These are phyloP conservation scores for Stratiomys singularior DNA, from an alignment of 2,888 invertebrate genomes.

Conservation along the genomic window DNA sequence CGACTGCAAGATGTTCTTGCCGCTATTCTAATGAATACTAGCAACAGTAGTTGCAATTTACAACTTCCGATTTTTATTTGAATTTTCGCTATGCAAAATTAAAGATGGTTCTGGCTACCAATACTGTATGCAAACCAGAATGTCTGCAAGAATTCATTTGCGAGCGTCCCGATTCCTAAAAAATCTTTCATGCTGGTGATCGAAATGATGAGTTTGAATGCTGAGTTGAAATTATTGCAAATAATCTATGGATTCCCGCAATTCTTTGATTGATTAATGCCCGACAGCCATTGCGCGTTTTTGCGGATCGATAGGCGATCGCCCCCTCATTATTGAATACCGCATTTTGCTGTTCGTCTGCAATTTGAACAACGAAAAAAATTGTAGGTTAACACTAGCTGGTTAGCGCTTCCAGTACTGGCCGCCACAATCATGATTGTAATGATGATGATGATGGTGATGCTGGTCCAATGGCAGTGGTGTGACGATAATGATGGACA, in stretches of 20 bases:
- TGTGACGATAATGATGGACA: slow-evolving; percentile 27
- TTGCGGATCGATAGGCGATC: slow-evolving; percentile 29
- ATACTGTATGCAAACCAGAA: no score
- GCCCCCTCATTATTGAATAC: slow-evolving; percentile 32
- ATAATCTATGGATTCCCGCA: background rate
- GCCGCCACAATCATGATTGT: background rate
- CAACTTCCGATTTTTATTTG: slow-evolving; percentile 23
- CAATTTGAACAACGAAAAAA: slow-evolving; percentile 45
- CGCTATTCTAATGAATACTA: slow-evolving; percentile 30
- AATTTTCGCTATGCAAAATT: background rate
- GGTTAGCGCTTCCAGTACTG: slow-evolving; percentile 29
- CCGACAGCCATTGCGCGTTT: slow-evolving; percentile 21
- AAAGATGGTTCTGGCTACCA: no score
- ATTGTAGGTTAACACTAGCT: slow-evolving; percentile 49
- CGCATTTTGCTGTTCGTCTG: slow-evolving; percentile 5
- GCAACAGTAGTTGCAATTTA: slow-evolving; percentile 30
- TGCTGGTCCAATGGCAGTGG: background rate
- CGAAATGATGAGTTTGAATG: no score
- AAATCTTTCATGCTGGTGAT: no score
- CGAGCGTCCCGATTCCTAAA: no score
- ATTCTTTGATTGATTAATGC: slow-evolving; percentile 35
- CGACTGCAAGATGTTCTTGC: slow-evolving; percentile 27
- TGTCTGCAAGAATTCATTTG: no score
- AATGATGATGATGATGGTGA: slow-evolving; percentile 14
- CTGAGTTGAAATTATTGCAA: background rate